Percentiles rank a stretch among this genome's conserved stretches.
Conservation (phyloP, 2,888 invertebrate species). For the Tachina lurida region DNA sequence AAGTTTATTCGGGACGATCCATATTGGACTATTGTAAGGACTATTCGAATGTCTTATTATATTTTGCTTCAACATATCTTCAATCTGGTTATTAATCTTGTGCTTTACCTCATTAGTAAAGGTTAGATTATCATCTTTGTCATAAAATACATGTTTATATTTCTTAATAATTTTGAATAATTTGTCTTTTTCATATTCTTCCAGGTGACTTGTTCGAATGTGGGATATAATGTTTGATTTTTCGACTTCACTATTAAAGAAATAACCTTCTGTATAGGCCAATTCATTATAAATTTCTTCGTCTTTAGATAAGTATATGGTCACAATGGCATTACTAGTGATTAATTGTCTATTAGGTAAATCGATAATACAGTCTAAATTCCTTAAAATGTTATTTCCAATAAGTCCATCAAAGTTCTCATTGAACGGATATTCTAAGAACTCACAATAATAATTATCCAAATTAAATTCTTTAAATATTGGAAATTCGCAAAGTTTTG, state of each 20-base stretch:
- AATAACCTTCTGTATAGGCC: background rate
- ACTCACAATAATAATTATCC: too few relatives aligned
- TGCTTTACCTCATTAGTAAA: background rate
- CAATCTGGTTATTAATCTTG: too few relatives aligned
- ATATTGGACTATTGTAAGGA: too few relatives aligned
- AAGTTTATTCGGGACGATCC: too few relatives aligned
- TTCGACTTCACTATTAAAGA: background rate
- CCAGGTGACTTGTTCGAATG: constrained; percentile 7
- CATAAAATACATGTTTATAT: constrained; percentile 11
- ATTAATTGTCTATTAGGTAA: too few relatives aligned
- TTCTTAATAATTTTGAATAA: constrained; percentile 11
- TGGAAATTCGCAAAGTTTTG: constrained; percentile 39
- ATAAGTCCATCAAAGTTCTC: too few relatives aligned
- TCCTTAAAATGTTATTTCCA: too few relatives aligned
- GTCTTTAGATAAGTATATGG: background rate
- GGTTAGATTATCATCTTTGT: constrained; percentile 2
- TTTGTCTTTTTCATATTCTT: constrained; percentile 5
- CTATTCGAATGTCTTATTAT: too few relatives aligned
- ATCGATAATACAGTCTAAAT: too few relatives aligned
- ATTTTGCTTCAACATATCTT: too few relatives aligned
- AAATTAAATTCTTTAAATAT: constrained; percentile 50
- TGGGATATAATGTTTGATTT: background rate
- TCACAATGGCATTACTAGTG: background rate
- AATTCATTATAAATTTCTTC: background rate
- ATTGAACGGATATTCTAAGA: too few relatives aligned